Conservation (phyloP, 2,797 vertebrate species). For the Enteromius radiatus region DNA sequence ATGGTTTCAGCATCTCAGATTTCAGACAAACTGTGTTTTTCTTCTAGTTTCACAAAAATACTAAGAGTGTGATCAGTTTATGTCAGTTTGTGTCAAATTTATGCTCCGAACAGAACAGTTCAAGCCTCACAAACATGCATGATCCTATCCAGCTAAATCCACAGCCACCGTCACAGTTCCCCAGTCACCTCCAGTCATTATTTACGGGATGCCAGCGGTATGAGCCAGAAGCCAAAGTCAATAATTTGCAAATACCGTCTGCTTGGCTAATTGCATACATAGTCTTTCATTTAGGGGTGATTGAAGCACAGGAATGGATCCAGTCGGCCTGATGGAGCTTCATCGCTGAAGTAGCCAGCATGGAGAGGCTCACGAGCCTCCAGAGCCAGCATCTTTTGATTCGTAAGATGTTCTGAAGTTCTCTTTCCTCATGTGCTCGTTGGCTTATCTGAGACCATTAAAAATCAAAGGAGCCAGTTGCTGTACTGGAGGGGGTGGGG, state of each 20-base stretch:
- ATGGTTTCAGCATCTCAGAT: neutral
- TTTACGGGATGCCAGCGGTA: slow-evolving; percentile 71
- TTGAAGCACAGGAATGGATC: slow-evolving; percentile 69
- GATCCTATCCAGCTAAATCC: slow-evolving; percentile 30
- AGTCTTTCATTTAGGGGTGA: slow-evolving; percentile 75
- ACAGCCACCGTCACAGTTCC: slow-evolving; percentile 51
- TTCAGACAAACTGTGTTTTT: neutral
- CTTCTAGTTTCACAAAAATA: neutral
- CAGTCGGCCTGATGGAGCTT: slow-evolving; percentile 56
- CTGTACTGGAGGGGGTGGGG: neutral
- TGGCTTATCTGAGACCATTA: slow-evolving; percentile 44
- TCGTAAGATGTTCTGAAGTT: slow-evolving; percentile 45
- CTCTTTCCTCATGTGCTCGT: slow-evolving; percentile 29
- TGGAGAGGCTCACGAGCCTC: slow-evolving; percentile 36
- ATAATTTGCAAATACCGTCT: slow-evolving; percentile 72
- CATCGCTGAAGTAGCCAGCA: slow-evolving; percentile 55
- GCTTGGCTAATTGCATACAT: slow-evolving; percentile 76
- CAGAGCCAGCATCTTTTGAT: slow-evolving; percentile 44
- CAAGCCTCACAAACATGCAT: slow-evolving; percentile 28
- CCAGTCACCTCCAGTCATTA: slow-evolving; percentile 73
- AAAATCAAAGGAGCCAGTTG: slow-evolving; percentile 45
- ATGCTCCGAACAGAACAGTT: neutral
- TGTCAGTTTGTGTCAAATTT: neutral
- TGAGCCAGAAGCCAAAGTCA: slow-evolving; percentile 69
- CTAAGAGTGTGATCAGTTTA: slow-evolving; percentile 5